Conservation (phyloP, 2,113 vertebrate genomes). For the zebrafish (Danio rerio) region GRCz12tu NC_133181.1:8203501-8204000, state of each 20-base stretch:
- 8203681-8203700: neutral
- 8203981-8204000: too few species aligned
- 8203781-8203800: too few species aligned
- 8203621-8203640: neutral
- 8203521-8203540: constrained; percentile 33
- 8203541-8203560: constrained; percentile 9
- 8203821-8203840: too few species aligned
- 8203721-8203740: neutral
- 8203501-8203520: constrained; percentile 44
- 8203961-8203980: too few species aligned
- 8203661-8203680: neutral
- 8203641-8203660: neutral
- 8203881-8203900: too few species aligned
- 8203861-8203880: too few species aligned
- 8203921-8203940: too few species aligned
- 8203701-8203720: neutral
- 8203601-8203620: neutral
- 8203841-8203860: too few species aligned
- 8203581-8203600: neutral
- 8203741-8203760: neutral
- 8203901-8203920: too few species aligned
- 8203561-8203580: neutral
- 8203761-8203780: too few species aligned
- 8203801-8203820: too few species aligned
- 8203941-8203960: too few species aligned